Evolutionary conservation across 2,797 vertebrate species (phyloP).

Genomic region (Sphenodon punctatus): DNA sequence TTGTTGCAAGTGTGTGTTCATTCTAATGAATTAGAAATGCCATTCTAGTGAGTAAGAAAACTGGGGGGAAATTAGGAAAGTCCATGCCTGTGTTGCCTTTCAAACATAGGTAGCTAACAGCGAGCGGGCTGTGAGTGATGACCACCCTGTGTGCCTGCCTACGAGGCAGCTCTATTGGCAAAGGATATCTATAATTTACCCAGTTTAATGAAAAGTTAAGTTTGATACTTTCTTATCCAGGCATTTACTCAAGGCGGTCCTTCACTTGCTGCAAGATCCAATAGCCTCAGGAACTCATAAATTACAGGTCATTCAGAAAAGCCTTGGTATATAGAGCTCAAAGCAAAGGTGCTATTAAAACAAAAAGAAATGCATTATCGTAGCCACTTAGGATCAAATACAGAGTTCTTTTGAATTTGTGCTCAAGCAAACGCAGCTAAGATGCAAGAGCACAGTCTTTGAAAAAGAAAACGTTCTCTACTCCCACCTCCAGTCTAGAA

Average conservation of each 20-base stretch:
- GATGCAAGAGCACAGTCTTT: no score
- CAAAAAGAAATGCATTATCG: not conserved
- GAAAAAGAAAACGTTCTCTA: no score
- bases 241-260: not conserved
- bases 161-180: accelerated
- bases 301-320: not conserved
- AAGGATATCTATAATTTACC: not conserved
- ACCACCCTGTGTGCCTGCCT: accelerated
- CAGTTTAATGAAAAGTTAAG: not conserved
- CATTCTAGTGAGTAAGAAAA: not conserved
- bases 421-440: no score
- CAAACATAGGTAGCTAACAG: not conserved
- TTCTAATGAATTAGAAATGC: not conserved
- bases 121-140: not conserved
- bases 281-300: not conserved
- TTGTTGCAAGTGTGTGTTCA: no score
- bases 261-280: not conserved
- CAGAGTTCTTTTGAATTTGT: accelerated
- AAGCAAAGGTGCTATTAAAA: accelerated
- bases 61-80: not conserved
- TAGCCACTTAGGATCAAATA: not conserved
- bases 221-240: not conserved
- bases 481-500: no score
- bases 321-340: not conserved
- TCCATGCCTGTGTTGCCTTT: not conserved